Conservation (phyloP, 2,888 invertebrate species). For the Drosophila paramelanica region DNA sequence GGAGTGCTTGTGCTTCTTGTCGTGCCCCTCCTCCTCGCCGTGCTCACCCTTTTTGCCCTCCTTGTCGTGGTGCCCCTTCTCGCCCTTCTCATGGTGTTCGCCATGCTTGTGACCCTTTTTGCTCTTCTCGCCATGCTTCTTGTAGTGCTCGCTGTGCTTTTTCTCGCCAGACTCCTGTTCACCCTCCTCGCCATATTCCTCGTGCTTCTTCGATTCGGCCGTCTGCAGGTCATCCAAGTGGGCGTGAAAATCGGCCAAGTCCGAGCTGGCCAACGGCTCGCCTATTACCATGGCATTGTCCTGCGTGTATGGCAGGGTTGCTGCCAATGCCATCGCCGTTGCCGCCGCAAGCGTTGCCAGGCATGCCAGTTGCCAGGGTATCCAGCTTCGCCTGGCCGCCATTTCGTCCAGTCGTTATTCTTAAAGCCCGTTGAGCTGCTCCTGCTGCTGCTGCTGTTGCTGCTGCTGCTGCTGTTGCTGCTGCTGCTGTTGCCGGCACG, state of each 20-base stretch:
- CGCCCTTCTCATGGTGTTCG: constrained; percentile 88
- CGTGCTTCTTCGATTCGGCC: constrained; percentile 83
- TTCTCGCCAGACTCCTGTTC: constrained; percentile 89
- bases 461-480: constrained; percentile 28
- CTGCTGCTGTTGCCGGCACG: constrained; percentile 54
- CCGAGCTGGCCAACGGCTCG: constrained; percentile 45
- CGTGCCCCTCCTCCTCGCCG: constrained; percentile 85
- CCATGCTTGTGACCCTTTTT: constrained; percentile 90
- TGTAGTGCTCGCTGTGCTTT: constrained; percentile 88
- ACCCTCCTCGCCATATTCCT: constrained; percentile 78
- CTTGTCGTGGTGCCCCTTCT: constrained; percentile 91
- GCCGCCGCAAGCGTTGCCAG: constrained; percentile 55
- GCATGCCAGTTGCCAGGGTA: constrained; percentile 64
- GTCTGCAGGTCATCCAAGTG: constrained; percentile 79
- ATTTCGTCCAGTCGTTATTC: constrained; percentile 39
- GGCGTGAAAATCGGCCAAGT: constrained; percentile 54
- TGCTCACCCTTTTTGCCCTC: constrained; percentile 86
- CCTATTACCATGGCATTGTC: constrained; percentile 63
- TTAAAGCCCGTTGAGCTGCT: constrained; percentile 46
- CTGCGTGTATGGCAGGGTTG: constrained; percentile 48
- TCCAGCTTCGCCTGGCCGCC: constrained; percentile 32
- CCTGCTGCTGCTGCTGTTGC: constrained; percentile 16
- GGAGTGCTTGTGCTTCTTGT: constrained; percentile 86
- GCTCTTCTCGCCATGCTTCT: constrained; percentile 89
- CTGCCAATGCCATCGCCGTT: constrained; percentile 31